Conservation (phyloP, 2,113 vertebrate species). For the Jacana jacana region DNA sequence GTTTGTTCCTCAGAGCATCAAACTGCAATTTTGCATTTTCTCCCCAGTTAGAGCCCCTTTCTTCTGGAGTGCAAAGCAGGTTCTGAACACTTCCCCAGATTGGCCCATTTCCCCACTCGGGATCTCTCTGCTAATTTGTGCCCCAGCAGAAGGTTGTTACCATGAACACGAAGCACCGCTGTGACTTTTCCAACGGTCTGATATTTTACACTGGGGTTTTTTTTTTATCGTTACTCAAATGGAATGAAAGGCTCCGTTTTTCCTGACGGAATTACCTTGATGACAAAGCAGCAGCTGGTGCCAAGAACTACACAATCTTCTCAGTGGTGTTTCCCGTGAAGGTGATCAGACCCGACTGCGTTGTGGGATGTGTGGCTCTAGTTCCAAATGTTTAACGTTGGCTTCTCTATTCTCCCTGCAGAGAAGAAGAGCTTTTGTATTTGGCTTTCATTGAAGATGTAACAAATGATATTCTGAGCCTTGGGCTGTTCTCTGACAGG, state of each 20-base stretch:
- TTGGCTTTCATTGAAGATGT: slow-evolving; percentile 90
- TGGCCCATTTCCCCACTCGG: neutral
- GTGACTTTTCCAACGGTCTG: neutral
- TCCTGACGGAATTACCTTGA: neutral
- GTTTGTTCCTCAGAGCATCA: neutral
- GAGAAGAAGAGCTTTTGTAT: slow-evolving; percentile 90
- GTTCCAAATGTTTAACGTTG: neutral
- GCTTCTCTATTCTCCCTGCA: slow-evolving; percentile 62
- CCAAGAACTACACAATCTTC: neutral
- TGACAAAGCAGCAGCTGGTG: neutral
- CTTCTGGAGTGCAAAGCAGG: neutral
- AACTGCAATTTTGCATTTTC: neutral
- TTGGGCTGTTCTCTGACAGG: slow-evolving; percentile 90
- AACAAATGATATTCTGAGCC: slow-evolving; percentile 90
- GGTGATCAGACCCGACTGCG: neutral
- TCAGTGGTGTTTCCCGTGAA: neutral
- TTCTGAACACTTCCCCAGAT: neutral
- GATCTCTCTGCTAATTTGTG: neutral
- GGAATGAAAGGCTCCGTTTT: neutral
- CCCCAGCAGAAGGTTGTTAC: neutral
- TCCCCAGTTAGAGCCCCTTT: neutral
- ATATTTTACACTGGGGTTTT: neutral
- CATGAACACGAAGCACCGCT: neutral
- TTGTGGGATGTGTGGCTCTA: neutral
- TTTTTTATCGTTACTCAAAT: neutral